phyloP scores from a whole-genome alignment of 2,797 vertebrate species.

The Epinephelus malabaricus region DNA sequence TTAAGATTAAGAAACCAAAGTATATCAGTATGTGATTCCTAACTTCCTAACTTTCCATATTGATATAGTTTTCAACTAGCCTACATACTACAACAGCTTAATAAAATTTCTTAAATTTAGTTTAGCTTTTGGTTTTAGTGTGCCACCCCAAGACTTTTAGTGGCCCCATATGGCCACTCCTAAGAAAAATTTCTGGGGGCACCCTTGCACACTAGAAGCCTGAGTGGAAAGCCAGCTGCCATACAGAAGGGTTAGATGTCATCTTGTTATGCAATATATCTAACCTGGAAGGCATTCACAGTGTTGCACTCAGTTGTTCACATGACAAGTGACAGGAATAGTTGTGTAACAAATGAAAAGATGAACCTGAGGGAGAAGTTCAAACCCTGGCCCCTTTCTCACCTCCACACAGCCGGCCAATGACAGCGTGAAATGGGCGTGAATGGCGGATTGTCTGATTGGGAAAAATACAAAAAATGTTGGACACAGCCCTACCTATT shows the following conservation, averaged over 20 bases:
- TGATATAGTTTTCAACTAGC: too few relatives aligned
- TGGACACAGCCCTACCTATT: not conserved
- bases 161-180: too few relatives aligned
- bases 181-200: too few relatives aligned
- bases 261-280: not conserved
- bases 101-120: too few relatives aligned
- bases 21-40: too few relatives aligned
- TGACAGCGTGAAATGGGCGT: not conserved
- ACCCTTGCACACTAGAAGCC: not conserved
- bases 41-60: too few relatives aligned
- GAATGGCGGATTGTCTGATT: not conserved
- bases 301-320: not conserved
- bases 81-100: too few relatives aligned
- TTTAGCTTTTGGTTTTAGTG: too few relatives aligned
- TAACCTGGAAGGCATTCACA: not conserved
- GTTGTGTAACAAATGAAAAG: not conserved
- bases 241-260: not conserved
- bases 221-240: not conserved
- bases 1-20: too few relatives aligned
- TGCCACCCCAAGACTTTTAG: too few relatives aligned
- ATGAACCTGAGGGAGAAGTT: not conserved
- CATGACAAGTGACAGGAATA: not conserved
- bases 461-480: not conserved
- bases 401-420: not conserved
- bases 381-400: not conserved